Conservation (phyloP, 2,113 vertebrate species). For the Thunnus maccoyii region DNA sequence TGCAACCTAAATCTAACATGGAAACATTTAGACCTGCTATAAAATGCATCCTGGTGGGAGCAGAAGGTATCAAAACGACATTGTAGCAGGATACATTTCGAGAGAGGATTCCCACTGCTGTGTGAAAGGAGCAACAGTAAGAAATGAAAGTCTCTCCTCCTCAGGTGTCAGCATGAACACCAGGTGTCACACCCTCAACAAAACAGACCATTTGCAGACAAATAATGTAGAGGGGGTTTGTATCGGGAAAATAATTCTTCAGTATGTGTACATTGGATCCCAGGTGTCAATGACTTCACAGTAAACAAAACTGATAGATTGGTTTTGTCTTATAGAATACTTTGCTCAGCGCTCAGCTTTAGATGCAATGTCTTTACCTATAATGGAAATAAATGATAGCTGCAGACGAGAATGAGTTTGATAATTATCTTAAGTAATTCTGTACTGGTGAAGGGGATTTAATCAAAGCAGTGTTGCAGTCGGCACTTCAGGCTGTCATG, state of each 20-base stretch:
- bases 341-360: neutral
- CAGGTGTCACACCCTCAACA: slow-evolving; percentile 23
- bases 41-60: slow-evolving; percentile 36
- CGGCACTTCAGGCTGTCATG: slow-evolving; percentile 27
- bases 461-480: slow-evolving; percentile 42
- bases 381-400: slow-evolving; percentile 25
- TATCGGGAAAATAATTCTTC: neutral
- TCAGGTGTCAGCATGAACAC: slow-evolving; percentile 31
- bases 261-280: neutral
- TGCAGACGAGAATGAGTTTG: slow-evolving; percentile 32
- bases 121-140: slow-evolving; percentile 31
- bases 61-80: slow-evolving; percentile 50
- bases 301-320: neutral
- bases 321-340: neutral
- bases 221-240: neutral
- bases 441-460: slow-evolving; percentile 25
- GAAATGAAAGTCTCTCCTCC: slow-evolving; percentile 27
- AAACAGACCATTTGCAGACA: slow-evolving; percentile 5
- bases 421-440: slow-evolving; percentile 56
- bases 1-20: neutral
- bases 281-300: slow-evolving; percentile 2
- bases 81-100: slow-evolving; percentile 13
- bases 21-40: neutral
- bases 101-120: slow-evolving; percentile 37
- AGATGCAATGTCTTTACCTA: neutral